These are phyloP conservation scores for Dipus sagitta DNA, from an alignment of 2,797 vertebrate genomes.

Conservation along the genomic window DNA sequence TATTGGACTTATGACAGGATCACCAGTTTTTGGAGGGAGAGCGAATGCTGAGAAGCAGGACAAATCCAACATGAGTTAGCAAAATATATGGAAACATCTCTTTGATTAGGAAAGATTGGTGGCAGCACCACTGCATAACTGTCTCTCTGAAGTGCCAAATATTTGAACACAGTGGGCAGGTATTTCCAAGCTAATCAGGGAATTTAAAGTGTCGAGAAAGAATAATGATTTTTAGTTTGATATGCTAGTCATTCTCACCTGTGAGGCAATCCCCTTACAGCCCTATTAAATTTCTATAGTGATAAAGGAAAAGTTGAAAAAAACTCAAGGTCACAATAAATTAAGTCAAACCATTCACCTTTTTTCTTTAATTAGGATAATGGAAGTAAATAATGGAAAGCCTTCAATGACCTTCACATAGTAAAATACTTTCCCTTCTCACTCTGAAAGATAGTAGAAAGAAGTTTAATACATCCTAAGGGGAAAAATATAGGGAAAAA, in stretches of 20 bases:
- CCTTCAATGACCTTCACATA: constrained; percentile 14
- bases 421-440: neutral
- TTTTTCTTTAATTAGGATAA: constrained; percentile 56
- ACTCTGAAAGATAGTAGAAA: constrained; percentile 31
- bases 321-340: constrained; percentile 48
- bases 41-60: neutral
- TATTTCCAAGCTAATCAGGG: neutral
- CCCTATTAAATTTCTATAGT: neutral
- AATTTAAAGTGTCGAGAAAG: constrained; percentile 31
- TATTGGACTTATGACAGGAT: neutral
- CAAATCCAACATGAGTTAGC: neutral
- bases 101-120: neutral
- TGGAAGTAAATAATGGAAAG: constrained; percentile 31
- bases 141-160: constrained; percentile 43
- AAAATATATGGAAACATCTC: constrained; percentile 29
- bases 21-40: constrained; percentile 22
- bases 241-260: neutral
- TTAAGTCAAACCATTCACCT: neutral
- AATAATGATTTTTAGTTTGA: neutral
- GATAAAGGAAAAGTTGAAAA: constrained; percentile 37
- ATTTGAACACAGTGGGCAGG: constrained; percentile 2
- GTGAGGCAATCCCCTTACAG: neutral
- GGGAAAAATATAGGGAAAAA: neutral
- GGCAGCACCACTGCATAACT: neutral
- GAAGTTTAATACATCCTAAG: neutral